Base-by-base conservation (phyloP, 2,888 invertebrate genomes). In the Caenorhabditis sp. region DNA sequence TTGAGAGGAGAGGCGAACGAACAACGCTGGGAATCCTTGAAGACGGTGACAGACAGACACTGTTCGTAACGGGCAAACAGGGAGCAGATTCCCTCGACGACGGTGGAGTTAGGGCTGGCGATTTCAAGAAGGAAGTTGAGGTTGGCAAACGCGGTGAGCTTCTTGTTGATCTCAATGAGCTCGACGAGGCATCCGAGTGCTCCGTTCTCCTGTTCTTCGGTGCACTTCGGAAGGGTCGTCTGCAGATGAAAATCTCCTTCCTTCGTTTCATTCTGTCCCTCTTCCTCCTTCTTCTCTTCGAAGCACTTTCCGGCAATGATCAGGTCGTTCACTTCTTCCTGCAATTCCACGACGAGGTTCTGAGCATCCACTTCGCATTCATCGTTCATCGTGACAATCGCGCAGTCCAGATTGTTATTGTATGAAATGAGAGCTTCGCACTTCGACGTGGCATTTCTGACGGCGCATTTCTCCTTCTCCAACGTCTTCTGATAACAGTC, bases 1-100 rank as follows among this genome's bases (percentile, higher is more conserved):
- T 87, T 87, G 11, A 87, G 75, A 24, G 87, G 87, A 13, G 87
- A 87, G 26, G 86, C 85, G 70, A 88, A 86, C 3, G 87, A 79
- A 72, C 87, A 87, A 48, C 87, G 58, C 13, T 68, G 43, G 1
- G 80, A 79, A 15, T 79, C 63, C 37, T 77, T 80, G 81, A 87
- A 87, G 27, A 87, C 86, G 24, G 79, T 83, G 13, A 76, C 75
- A 11, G 61, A 45, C 13, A 87, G 81, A 59, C 87, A 87, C 24
- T 79, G 58, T 22, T 84, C 84, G 43, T 84, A 84, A 13, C 80
- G 72, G 13, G 61, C 71, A 74, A 83, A 87, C 17, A 87, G 68
- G 1, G 65, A 77, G 71, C 87, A 87, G 65, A 87, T 85, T n/a
- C 80, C 80, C 37, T 80, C 82, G 43, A 87, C 83, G 7, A 85